Base-by-base conservation (phyloP, 2,797 vertebrate genomes). In the Helicolenus hilgendorfi region DNA sequence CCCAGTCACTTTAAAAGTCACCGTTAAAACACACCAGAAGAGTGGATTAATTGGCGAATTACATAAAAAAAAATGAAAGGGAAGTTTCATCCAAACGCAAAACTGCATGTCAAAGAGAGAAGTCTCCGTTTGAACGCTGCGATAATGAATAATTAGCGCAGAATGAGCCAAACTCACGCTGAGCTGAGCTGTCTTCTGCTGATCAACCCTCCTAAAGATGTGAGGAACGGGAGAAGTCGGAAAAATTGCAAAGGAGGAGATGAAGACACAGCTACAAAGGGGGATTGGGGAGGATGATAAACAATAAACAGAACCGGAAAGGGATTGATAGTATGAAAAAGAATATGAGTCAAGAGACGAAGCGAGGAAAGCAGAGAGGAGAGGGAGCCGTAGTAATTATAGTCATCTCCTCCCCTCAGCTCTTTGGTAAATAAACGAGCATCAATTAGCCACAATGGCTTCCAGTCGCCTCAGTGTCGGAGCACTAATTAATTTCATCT, bases 361-460 rank as follows among this genome's bases (percentile, higher is more conserved):
- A 38, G 67, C 67, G 15, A 83, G 36, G 18, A 72, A 70, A 73
- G n/a, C 24, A 29, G 15, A 45, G 72, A 78, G 63, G 77, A 76
- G 31, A 81, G 13, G 49, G 72, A 89, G 77, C 63, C 11, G 3
- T 36, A 45, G 81, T 92, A 89, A 94, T 96, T 92, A 89, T 59
- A 75, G 36, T 81, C 80, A 64, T 88, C 81, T 79, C 86, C 84
- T 91, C 88, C 84, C 41, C 75, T 90, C 69, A 83, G 75, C 79
- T 91, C 80, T 89, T 91, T 87, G 86, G 79, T 91, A 92, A 91
- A 94, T 94, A 86, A 95, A 92, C 1, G 29, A 91, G 87, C 81
- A 83, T 88, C 92, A 92, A 89, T 92, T 93, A 94, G 77, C 78
- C 79, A 84, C 56, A 56, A 86, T 78, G 75, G 89, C 72, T 91